Evolutionary conservation across 2,797 vertebrate genomes (phyloP).

Genomic region (Hydrocynus forskahlii): DNA sequence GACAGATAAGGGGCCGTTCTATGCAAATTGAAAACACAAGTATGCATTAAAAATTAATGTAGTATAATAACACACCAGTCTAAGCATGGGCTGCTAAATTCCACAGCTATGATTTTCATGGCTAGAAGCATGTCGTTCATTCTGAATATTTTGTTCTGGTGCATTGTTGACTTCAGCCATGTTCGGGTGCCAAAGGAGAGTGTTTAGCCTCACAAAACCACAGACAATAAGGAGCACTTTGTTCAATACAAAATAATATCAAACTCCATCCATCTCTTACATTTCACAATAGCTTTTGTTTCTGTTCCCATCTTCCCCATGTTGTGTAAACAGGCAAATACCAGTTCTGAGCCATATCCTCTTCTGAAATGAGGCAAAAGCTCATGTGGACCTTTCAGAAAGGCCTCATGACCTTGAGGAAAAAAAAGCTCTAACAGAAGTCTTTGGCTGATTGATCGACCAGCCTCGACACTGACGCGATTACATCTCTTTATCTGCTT

Average conservation of each 20-base stretch:
- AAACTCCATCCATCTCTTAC: not conserved
- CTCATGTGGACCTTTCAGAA: conserved; percentile 1
- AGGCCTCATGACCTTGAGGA: conserved; percentile 19
- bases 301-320: not conserved
- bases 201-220: not conserved
- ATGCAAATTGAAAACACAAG: no score
- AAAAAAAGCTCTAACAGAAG: conserved; percentile 22
- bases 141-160: not conserved
- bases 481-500: conserved; percentile 19
- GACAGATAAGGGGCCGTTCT: no score
- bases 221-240: not conserved
- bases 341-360: not conserved
- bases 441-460: conserved; percentile 32
- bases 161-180: not conserved
- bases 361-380: conserved; percentile 7
- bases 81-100: conserved; percentile 5
- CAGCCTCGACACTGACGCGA: conserved; percentile 22
- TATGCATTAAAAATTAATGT: not conserved
- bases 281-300: not conserved
- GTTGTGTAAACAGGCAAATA: not conserved
- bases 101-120: conserved; percentile 12
- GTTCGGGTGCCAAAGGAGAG: not conserved
- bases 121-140: not conserved
- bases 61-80: not conserved
- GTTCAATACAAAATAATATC: not conserved